Evolutionary conservation across 2,113 vertebrate genomes (phyloP).

Genomic region (Romanogobio albipinnatus): DNA sequence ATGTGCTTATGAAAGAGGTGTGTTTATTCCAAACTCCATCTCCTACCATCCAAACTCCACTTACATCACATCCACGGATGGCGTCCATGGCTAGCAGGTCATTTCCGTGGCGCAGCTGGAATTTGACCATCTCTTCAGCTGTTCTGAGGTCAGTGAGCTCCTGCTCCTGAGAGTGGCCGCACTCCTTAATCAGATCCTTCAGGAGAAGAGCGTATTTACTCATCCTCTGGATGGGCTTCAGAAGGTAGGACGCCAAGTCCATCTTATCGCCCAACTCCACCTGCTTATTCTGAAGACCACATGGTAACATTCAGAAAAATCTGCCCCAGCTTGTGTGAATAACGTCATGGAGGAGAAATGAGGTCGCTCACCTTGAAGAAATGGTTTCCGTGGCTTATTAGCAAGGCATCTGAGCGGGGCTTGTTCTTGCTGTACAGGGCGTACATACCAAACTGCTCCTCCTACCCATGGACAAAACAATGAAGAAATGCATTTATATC

Average conservation of each 20-base stretch:
- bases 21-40: too few relatives aligned
- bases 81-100: conserved; percentile 97
- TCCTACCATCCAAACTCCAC: conserved; percentile 48
- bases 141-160: conserved; percentile 86
- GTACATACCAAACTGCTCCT: conserved; percentile 87
- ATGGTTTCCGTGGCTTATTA: conserved; percentile 80
- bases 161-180: conserved; percentile 82
- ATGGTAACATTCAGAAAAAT: neutral
- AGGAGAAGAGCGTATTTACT: conserved; percentile 93
- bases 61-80: conserved; percentile 91
- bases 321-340: neutral
- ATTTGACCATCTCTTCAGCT: conserved; percentile 91
- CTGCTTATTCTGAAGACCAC: conserved; percentile 84
- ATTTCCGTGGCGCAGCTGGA: conserved; percentile 94
- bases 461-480: conserved; percentile 68
- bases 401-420: conserved; percentile 80
- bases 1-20: too few relatives aligned
- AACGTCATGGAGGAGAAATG: neutral
- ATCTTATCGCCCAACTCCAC: conserved; percentile 90
- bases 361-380: conserved; percentile 82
- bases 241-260: conserved; percentile 93
- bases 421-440: conserved; percentile 90
- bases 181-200: conserved; percentile 94
- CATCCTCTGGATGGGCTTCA: conserved; percentile 97
- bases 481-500: conserved; percentile 52